These are phyloP conservation scores for Pyrrhosoma nymphula DNA, from an alignment of 2,888 invertebrate species.

Conservation along the genomic window DNA sequence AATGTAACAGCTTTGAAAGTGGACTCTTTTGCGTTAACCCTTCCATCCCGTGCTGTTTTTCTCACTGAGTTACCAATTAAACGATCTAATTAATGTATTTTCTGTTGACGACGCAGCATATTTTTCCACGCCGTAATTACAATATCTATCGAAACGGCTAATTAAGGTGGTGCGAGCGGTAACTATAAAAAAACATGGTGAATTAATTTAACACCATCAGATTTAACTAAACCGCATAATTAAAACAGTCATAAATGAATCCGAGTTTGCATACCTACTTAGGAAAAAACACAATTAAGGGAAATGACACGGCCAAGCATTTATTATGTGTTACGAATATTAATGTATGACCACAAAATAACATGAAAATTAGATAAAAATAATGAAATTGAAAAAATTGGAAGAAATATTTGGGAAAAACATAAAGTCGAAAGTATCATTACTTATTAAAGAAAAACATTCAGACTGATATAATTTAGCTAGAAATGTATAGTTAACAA, in stretches of 20 bases:
- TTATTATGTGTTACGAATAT: neutral
- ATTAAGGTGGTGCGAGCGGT: neutral
- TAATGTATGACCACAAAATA: neutral
- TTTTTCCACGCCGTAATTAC: neutral
- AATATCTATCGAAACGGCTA: neutral
- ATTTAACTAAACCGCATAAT: neutral
- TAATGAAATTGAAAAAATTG: no score
- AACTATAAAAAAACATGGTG: neutral
- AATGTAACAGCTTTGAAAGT: neutral
- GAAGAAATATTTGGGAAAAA: no score
- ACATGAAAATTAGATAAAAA: neutral
- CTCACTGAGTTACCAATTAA: neutral
- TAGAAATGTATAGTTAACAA: no score
- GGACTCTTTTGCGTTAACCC: neutral
- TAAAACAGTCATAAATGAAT: neutral
- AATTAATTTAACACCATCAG: neutral
- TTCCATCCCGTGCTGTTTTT: neutral
- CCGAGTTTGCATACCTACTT: neutral
- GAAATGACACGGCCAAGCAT: neutral
- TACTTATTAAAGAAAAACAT: no score
- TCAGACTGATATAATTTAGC: no score
- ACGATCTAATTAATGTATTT: constrained; percentile 16
- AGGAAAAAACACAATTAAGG: neutral
- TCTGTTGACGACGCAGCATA: neutral
- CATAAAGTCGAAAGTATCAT: no score